phyloP scores from a whole-genome alignment of 2,797 vertebrate species.

The Hipposideros larvatus region DNA sequence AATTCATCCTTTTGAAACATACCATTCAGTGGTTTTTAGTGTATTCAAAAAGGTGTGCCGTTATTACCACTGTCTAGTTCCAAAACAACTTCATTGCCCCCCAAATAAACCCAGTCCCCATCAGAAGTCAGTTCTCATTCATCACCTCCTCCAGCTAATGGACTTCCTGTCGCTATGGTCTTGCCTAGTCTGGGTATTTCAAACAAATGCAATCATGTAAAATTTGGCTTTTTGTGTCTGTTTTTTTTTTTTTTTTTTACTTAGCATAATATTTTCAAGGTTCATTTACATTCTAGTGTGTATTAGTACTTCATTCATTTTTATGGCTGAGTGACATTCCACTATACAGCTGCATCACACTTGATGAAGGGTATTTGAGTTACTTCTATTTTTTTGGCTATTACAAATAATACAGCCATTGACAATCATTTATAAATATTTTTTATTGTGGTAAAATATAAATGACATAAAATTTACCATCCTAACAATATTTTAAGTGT shows the following conservation, averaged over 20 bases:
- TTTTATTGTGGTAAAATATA: neutral
- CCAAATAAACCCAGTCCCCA: neutral
- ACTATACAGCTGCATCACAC: neutral
- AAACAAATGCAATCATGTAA: neutral
- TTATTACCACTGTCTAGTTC: neutral
- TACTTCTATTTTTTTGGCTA: neutral
- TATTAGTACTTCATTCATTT: neutral
- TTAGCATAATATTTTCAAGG: neutral
- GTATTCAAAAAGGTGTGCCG: neutral
- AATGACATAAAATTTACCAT: neutral
- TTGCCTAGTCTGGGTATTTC: neutral
- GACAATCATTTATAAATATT: neutral
- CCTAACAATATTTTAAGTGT: neutral
- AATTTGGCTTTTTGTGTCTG: neutral
- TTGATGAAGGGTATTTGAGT: neutral
- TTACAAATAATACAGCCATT: slow-evolving; percentile 12
- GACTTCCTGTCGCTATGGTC: neutral
- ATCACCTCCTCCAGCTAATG: neutral
- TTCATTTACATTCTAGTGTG: neutral
- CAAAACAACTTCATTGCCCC: neutral
- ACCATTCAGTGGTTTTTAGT: neutral
- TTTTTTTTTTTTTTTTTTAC: slow-evolving; percentile 17
- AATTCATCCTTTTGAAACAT: neutral
- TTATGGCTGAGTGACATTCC: neutral
- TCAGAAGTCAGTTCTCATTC: neutral